Conservation (phyloP, 2,113 vertebrate genomes). For the Gambusia affinis region DNA sequence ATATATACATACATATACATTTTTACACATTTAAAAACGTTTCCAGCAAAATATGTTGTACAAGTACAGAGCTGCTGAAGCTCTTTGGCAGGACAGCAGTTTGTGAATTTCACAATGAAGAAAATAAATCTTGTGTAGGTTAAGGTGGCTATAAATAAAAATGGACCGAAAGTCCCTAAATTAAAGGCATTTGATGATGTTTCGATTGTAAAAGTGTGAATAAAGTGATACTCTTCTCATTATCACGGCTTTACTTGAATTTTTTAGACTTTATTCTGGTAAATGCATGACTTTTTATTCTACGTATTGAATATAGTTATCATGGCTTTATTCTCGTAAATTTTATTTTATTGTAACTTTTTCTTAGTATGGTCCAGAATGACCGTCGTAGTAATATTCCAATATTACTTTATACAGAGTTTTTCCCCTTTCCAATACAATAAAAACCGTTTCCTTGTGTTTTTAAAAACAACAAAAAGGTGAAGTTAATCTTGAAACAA, state of each 20-base stretch:
- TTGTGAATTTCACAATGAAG: background rate
- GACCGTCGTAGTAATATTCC: background rate
- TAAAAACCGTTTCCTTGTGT: background rate
- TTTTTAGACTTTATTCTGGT: too few relatives aligned
- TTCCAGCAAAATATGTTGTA: background rate
- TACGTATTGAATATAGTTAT: too few relatives aligned
- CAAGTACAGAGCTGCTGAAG: background rate
- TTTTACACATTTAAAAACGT: background rate
- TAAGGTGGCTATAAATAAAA: background rate
- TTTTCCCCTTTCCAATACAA: background rate
- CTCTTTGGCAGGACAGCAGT: background rate
- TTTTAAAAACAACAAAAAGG: background rate
- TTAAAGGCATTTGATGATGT: background rate
- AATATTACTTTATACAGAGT: background rate
- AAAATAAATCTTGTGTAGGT: background rate
- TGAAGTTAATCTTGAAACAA: background rate
- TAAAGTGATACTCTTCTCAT: background rate
- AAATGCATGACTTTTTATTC: too few relatives aligned
- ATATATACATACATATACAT: slow-evolving; percentile 1
- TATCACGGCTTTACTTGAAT: too few relatives aligned
- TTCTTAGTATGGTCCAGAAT: too few relatives aligned
- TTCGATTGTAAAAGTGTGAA: background rate
- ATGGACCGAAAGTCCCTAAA: background rate
- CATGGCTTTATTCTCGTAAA: too few relatives aligned
- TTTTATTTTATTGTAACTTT: too few relatives aligned